Conservation (phyloP, 1,140 invertebrate genomes). For the Druon quercuslanigerum region DNA sequence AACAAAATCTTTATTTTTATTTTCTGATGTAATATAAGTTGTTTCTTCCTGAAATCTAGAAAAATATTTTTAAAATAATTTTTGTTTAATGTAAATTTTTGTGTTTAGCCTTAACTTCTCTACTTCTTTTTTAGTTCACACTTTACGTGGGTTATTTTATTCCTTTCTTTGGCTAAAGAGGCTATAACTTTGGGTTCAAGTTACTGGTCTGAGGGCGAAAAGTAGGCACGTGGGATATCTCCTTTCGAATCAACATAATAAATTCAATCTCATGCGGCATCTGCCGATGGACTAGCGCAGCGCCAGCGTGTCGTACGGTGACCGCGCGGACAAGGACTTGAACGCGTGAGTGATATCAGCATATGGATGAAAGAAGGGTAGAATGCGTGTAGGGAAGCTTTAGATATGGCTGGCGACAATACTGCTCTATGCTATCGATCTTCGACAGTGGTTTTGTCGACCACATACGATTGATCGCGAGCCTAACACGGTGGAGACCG, state of each 20-base stretch:
- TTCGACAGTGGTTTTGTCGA: neutral
- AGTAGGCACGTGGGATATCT: slow-evolving; percentile 38
- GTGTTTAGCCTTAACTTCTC: no score
- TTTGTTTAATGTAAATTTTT: no score
- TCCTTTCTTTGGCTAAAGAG: slow-evolving; percentile 36
- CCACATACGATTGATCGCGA: slow-evolving; percentile 14
- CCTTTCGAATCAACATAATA: slow-evolving; percentile 59
- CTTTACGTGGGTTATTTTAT: neutral
- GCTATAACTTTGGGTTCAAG: slow-evolving; percentile 31
- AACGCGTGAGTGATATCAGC: slow-evolving; percentile 66
- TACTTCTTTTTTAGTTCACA: no score
- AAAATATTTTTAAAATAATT: no score
- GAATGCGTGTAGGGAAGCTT: slow-evolving; percentile 40
- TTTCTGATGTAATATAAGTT: no score
- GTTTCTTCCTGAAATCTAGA: no score
- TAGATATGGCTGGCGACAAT: slow-evolving; percentile 52
- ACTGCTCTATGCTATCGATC: slow-evolving; percentile 58
- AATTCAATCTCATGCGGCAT: slow-evolving; percentile 62
- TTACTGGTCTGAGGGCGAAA: slow-evolving; percentile 38
- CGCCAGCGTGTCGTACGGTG: slow-evolving; percentile 48
- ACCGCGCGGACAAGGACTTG: slow-evolving; percentile 47
- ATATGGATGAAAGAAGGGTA: slow-evolving; percentile 71
- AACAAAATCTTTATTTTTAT: no score
- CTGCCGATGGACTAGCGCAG: slow-evolving; percentile 49
- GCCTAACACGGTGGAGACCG: neutral